Percentiles rank a stretch among this genome's conserved stretches.
Evolutionary conservation across 2,113 vertebrate species (phyloP).

Genomic region (Pipra filicauda): DNA sequence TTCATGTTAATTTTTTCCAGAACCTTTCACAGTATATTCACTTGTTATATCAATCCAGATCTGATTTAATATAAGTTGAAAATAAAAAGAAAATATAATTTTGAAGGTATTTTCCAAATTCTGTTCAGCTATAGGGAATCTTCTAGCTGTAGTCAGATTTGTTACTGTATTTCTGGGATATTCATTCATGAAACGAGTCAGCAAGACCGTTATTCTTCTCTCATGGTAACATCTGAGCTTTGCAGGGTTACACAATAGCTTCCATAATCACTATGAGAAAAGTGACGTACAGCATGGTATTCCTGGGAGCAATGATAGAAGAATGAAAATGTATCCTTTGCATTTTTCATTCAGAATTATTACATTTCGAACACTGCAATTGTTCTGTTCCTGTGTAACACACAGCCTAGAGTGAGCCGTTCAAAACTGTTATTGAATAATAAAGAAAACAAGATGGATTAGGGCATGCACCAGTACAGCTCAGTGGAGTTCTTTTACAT

Average conservation of each 20-base stretch:
- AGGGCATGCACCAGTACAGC: neutral
- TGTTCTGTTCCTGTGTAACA: neutral
- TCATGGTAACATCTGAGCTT: neutral
- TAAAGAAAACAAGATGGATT: neutral
- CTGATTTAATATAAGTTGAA: neutral
- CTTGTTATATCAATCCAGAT: neutral
- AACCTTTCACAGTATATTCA: neutral
- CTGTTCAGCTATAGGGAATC: neutral
- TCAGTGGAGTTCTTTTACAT: neutral
- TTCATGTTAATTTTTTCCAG: neutral
- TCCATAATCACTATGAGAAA: neutral
- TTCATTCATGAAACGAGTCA: neutral
- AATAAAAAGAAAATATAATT: neutral
- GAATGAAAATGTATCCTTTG: neutral
- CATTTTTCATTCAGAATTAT: neutral
- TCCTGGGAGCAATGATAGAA: neutral
- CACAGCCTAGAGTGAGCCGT: neutral
- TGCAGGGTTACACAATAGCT: neutral
- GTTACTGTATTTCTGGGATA: neutral
- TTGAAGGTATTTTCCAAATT: neutral
- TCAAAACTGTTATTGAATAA: neutral
- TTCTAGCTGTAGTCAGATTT: neutral
- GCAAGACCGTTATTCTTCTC: neutral
- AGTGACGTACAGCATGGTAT: neutral
- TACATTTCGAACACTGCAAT: neutral